Base-by-base conservation (phyloP, 2,797 vertebrate genomes). In the Petrocephalus sullivani region DNA sequence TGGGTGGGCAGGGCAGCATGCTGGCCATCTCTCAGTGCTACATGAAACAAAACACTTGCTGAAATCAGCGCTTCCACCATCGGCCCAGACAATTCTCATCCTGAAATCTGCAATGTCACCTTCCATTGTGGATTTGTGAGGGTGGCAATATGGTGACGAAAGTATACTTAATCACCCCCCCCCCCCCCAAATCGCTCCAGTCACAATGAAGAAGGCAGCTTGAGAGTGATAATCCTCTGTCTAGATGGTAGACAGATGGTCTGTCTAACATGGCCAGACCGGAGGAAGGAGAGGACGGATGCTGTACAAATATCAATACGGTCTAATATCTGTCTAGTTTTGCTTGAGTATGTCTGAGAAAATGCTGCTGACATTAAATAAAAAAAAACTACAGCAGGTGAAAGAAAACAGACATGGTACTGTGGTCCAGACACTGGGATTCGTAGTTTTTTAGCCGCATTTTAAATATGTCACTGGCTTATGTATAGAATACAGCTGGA, bases 141-240 rank as follows among this genome's bases (percentile, higher is more conserved):
- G 37, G 67, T 41, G 67, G 37, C 67, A 19, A 21, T 75, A 19
- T 41, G 28, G 28, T 33, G 67, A 33, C 28, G n/a, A 60, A 60
- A n/a, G 61, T 33, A 33, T 14, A 14, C 61, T 8, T 9, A 67
- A 67, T 67, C 9, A 16, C 3, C 37, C 37, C 33, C 67, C 67
- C 33, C 89, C 93, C 90, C 90, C 60, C 60, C 60, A 28, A 12
- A 67, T 88, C 90, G 92, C 92, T 82, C 91, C 87, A 92, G 49
- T 89, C 87, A 90, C 92, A 94, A 94, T 93, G 94, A 94, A 88
- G 28, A 51, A 88, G 53, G 82, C 56, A 84, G 56, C 37, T 37
- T 64, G 81, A 83, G 4, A 54, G 10, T 21, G 8, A 86, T 93
- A 94, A 94, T 94, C 94, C 93, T 94, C 94, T 93, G 93, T 94